Evolutionary conservation across 2,888 invertebrate species (phyloP).

Genomic region (Lymantria monacha): DNA sequence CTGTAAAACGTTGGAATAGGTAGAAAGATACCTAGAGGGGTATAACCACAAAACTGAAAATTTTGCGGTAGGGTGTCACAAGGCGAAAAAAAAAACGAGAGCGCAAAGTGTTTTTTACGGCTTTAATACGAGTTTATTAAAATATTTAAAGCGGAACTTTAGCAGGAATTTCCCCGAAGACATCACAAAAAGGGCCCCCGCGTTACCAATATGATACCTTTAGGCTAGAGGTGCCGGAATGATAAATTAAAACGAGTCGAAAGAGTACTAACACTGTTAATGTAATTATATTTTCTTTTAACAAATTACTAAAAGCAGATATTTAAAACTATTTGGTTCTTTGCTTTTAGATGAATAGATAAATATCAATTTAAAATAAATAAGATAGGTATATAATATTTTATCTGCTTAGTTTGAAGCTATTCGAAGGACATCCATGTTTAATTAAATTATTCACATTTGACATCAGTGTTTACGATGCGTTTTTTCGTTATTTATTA

Average conservation of each 20-base stretch:
- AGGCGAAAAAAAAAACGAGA: conserved; percentile 51
- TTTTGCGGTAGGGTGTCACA: conserved; percentile 55
- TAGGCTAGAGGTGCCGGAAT: conserved; percentile 58
- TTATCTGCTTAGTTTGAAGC: background rate
- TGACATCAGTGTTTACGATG: too few species aligned
- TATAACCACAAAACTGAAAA: conserved; percentile 48
- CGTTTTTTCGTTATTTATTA: too few species aligned
- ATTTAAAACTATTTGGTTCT: background rate
- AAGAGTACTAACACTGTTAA: conserved; percentile 51
- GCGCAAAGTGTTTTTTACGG: conserved; percentile 79
- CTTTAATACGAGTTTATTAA: conserved; percentile 80
- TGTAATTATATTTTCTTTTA: conserved; percentile 44
- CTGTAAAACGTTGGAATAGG: conserved; percentile 45
- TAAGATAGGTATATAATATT: background rate
- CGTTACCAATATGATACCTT: conserved; percentile 57
- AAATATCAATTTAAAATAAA: background rate
- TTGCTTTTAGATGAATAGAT: too few species aligned
- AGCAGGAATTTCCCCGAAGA: conserved; percentile 77
- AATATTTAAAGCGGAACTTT: conserved; percentile 80
- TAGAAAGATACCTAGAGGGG: conserved; percentile 22
- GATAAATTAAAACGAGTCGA: conserved; percentile 71
- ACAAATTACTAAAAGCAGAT: conserved; percentile 27
- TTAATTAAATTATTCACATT: background rate
- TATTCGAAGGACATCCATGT: background rate
- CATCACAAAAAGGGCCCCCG: conserved; percentile 62